phyloP scores from a whole-genome alignment of 1,140 invertebrate genomes.

The Drosophila guanche region DNA sequence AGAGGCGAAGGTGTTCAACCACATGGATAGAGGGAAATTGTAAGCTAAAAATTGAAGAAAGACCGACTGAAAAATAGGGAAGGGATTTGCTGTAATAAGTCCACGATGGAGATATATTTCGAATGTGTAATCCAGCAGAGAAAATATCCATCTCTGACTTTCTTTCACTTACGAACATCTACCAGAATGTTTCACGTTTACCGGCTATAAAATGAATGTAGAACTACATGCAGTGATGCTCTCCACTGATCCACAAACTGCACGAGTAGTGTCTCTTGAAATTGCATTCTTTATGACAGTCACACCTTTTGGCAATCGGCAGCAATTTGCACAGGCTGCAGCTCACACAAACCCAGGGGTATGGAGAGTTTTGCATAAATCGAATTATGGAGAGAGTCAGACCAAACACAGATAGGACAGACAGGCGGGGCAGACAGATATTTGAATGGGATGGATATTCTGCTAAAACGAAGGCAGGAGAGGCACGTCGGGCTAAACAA shows the following conservation, averaged over 20 bases:
- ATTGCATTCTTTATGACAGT: conserved; percentile 47
- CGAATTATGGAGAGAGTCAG: conserved; percentile 56
- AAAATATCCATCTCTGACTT: too few relatives aligned
- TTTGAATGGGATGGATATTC: conserved; percentile 42
- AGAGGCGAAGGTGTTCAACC: conserved; percentile 26
- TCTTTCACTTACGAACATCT: too few relatives aligned
- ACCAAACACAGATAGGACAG: not conserved
- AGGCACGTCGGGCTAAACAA: conserved; percentile 48
- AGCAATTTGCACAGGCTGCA: conserved; percentile 57
- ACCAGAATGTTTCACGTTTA: too few relatives aligned
- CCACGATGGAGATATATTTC: too few relatives aligned
- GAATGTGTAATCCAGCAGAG: too few relatives aligned
- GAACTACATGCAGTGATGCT: too few relatives aligned
- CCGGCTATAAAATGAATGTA: too few relatives aligned
- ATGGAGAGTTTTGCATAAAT: conserved; percentile 63
- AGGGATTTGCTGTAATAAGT: too few relatives aligned
- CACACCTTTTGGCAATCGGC: conserved; percentile 52
- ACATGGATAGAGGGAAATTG: not conserved
- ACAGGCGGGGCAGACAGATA: conserved; percentile 1
- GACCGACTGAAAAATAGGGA: too few relatives aligned
- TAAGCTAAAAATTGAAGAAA: too few relatives aligned
- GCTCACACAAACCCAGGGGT: conserved; percentile 24
- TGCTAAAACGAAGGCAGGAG: conserved; percentile 39
- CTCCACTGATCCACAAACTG: too few relatives aligned
- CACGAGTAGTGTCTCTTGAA: conserved; percentile 10